Conservation (phyloP, 2,797 vertebrate genomes). For the Bucorvus abyssinicus region DNA sequence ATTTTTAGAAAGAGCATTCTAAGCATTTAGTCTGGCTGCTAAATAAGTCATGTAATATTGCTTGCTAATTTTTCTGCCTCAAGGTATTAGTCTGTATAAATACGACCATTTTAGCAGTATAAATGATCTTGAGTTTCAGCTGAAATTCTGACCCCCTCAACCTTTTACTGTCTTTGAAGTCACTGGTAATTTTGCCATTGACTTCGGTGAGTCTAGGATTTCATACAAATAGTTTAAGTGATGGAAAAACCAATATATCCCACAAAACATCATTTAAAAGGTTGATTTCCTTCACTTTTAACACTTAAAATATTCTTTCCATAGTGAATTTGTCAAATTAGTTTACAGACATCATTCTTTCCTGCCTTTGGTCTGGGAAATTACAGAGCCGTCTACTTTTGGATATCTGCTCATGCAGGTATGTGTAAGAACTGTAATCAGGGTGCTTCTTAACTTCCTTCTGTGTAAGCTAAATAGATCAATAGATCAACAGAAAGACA, state of each 20-base stretch:
- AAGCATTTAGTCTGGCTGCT: background rate
- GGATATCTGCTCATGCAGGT: background rate
- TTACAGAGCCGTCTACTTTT: background rate
- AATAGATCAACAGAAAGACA: background rate
- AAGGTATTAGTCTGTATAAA: background rate
- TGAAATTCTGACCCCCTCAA: constrained; percentile 26
- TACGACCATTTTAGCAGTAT: background rate
- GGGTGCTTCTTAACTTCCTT: background rate
- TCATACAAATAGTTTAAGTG: background rate
- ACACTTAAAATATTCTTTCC: background rate
- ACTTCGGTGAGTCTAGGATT: constrained; percentile 15
- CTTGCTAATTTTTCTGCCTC: constrained; percentile 3
- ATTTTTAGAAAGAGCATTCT: background rate
- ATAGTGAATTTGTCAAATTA: background rate
- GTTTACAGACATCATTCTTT: background rate
- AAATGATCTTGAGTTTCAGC: background rate
- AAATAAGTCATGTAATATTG: background rate
- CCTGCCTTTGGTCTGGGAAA: background rate
- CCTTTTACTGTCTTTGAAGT: constrained; percentile 37
- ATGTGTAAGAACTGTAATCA: background rate
- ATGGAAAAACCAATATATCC: background rate
- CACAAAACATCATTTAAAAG: background rate
- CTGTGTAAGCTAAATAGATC: background rate
- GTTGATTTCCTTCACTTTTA: background rate
- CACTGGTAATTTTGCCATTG: background rate